Evolutionary conservation across 2,113 vertebrate genomes (phyloP).

Genomic region (Gila orcuttii): DNA sequence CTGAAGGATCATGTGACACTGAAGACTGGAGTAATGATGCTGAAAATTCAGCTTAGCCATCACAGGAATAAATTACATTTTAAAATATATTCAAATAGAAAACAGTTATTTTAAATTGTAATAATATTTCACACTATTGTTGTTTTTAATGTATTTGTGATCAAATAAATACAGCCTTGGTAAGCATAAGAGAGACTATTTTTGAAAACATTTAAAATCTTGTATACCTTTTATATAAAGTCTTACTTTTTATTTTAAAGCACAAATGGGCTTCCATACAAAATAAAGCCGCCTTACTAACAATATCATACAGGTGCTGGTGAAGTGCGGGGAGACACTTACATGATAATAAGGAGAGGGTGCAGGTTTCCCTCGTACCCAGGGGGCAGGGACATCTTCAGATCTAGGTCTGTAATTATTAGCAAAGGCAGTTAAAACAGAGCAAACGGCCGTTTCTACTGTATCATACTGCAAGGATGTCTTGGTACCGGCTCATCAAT

Average conservation of each 20-base stretch:
- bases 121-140: background rate
- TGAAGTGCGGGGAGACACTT: slow-evolving; percentile 57
- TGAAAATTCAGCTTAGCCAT: background rate
- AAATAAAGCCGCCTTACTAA: background rate
- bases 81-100: background rate
- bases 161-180: background rate
- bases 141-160: background rate
- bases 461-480: background rate
- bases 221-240: background rate
- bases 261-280: background rate
- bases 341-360: slow-evolving; percentile 81
- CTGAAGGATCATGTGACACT: background rate
- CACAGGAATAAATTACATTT: background rate
- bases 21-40: background rate
- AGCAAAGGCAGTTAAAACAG: slow-evolving; percentile 30
- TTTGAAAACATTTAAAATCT: too few species aligned
- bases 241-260: background rate
- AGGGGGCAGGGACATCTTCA: slow-evolving; percentile 78
- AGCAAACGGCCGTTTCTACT: background rate
- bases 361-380: slow-evolving; percentile 75
- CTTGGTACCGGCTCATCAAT: slow-evolving; percentile 33
- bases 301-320: background rate
- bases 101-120: background rate
- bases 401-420: slow-evolving; percentile 73
- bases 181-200: background rate